A percentile compares a stretch with the other conserved stretches of the same genome.
phyloP scores from a whole-genome alignment of 2,113 vertebrate genomes.

The Progne subis region DNA sequence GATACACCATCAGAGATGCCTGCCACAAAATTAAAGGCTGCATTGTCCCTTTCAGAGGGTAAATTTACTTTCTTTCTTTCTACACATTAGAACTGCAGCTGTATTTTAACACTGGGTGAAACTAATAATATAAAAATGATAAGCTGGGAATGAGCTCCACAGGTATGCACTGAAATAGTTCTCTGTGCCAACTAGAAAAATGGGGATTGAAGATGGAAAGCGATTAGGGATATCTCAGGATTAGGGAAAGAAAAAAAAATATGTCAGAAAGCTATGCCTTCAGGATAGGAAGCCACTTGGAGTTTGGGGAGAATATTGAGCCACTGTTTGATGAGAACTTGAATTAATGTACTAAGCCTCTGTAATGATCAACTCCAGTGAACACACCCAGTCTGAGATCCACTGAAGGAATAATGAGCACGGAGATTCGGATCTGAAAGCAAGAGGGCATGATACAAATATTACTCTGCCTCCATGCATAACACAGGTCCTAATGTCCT shows the following conservation, averaged over 20 bases:
- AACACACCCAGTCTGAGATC: not conserved
- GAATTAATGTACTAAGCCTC: not conserved
- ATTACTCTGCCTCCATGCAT: not conserved
- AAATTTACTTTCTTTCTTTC: not conserved
- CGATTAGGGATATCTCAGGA: not conserved
- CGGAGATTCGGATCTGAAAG: not conserved
- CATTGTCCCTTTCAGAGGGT: not conserved
- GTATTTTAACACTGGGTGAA: not conserved
- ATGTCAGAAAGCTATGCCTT: not conserved
- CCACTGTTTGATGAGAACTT: not conserved
- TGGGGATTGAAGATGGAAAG: not conserved
- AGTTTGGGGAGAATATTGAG: not conserved
- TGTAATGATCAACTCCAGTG: not conserved
- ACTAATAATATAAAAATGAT: not conserved
- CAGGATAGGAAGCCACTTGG: not conserved
- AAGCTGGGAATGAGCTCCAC: not conserved
- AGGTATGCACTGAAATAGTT: not conserved
- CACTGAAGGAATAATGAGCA: not conserved
- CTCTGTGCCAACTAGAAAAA: not conserved
- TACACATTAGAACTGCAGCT: not conserved
- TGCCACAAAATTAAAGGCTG: not conserved
- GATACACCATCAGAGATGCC: not conserved
- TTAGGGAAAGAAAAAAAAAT: not conserved
- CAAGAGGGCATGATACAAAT: not conserved
- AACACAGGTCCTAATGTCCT: not conserved